phyloP scores from a whole-genome alignment of 2,113 vertebrate species.

The Orcinus orca region DNA sequence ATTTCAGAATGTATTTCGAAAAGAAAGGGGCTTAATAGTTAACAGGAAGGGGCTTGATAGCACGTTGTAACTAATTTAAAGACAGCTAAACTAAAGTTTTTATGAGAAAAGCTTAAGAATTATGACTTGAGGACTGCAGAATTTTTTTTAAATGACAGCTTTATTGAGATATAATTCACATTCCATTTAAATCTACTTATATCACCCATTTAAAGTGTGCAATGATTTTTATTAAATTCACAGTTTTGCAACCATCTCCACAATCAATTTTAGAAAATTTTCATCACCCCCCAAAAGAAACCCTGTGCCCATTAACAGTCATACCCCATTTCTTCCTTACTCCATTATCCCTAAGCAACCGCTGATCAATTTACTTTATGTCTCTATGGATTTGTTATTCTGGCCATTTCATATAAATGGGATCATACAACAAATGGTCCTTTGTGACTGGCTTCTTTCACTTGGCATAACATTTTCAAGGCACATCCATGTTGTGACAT shows the following conservation, averaged over 20 bases:
- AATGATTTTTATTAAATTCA: background rate
- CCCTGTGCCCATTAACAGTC: background rate
- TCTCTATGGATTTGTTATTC: background rate
- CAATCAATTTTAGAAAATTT: slow-evolving; percentile 8
- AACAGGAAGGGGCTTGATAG: background rate
- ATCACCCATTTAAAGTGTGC: background rate
- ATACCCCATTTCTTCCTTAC: background rate
- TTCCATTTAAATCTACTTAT: background rate
- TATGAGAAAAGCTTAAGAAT: background rate
- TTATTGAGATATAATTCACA: background rate
- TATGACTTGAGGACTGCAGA: background rate
- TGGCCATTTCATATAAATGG: background rate
- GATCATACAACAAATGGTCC: background rate
- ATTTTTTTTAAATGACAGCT: background rate
- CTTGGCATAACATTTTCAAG: background rate
- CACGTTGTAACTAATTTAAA: background rate
- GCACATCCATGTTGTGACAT: background rate
- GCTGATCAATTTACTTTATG: background rate
- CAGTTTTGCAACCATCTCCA: background rate
- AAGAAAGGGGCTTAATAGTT: background rate
- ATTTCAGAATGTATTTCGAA: background rate
- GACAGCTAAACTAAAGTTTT: background rate
- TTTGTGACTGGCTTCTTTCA: background rate
- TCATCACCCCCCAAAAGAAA: background rate
- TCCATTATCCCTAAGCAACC: background rate